phyloP scores from a whole-genome alignment of 1,140 invertebrate species.

The Apocrypta bakeri region DNA sequence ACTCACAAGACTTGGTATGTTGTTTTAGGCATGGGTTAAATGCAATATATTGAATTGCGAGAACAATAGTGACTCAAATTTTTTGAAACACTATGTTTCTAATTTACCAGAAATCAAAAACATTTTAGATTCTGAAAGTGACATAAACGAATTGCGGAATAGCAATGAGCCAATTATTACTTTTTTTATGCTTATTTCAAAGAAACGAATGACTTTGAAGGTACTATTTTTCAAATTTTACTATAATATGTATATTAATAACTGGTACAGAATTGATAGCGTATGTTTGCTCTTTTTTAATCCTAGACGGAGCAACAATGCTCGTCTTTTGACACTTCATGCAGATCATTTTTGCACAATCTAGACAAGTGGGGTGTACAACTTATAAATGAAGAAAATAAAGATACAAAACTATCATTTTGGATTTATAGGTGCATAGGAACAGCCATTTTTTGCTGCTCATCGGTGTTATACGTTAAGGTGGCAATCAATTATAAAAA shows the following conservation, averaged over 20 bases:
- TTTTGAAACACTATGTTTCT: conserved; percentile 62
- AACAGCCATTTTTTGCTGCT: conserved; percentile 65
- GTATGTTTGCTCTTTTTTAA: no score
- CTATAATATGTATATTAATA: no score
- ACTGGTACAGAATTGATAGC: no score
- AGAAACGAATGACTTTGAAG: conserved; percentile 58
- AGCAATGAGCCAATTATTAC: conserved; percentile 61
- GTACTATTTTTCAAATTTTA: conserved; percentile 53
- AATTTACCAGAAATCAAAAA: conserved; percentile 61
- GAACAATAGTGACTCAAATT: conserved; percentile 56
- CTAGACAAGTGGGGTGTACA: conserved; percentile 68
- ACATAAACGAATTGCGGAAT: conserved; percentile 61
- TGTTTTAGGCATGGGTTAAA: conserved; percentile 68
- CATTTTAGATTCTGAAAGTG: conserved; percentile 57
- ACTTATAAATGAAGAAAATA: conserved; percentile 66
- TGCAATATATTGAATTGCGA: conserved; percentile 64
- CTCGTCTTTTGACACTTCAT: conserved; percentile 58
- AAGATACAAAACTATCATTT: conserved; percentile 60
- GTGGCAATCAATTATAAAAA: conserved; percentile 52
- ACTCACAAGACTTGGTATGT: conserved; percentile 36
- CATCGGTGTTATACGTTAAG: conserved; percentile 64
- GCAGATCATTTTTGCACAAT: conserved; percentile 64
- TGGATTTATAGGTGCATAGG: conserved; percentile 69
- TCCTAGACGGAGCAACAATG: conserved; percentile 52
- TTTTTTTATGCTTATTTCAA: conserved; percentile 62